Evolutionary conservation across 2,888 invertebrate genomes (phyloP), one percentile per base, ranked within the genome.

Genomic region (Zaprionus obscuricornis): DNA sequence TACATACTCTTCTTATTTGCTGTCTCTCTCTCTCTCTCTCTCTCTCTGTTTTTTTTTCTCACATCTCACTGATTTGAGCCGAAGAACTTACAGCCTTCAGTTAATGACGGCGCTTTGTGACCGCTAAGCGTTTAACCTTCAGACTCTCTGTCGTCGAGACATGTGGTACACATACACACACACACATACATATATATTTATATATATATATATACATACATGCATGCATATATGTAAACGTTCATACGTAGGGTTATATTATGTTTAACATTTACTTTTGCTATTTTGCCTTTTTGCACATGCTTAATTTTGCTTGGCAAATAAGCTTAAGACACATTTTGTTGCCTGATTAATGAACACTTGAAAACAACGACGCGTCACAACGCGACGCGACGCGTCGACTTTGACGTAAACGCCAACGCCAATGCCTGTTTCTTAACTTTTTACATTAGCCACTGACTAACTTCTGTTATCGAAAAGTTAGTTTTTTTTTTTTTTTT

Each of bases 51-150:
- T n/a, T n/a, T n/a, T n/a, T n/a, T n/a, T n/a, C 31, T 17, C 36
- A 37, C 29, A 22, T 24, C 40, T 6, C 18, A 27, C 24, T 40
- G 42, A 27, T 37, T 26, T 14, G 42, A 29, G 24, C 27, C 16
- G 20, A 45, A 39, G 31, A 50, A 51, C 65, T 43, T 43, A 10
- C 39, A 42, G 56, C 68, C 54, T 60, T 64, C 58, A 37, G 63
- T 78, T 83, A 78, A 78, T 85, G 85, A 83, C 65, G 79, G 22
- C 66, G 85, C 79, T 78, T 78, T 78, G 78, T 85, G 85, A 75
- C 75, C 78, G 83, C 79, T 74, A 74, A 85, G 71, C 60, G 79
- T 56, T 85, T 78, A 78, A 78, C 78, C 78, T 82, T 74, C 65
- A 73, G 76, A 70, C 62, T 36, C 24, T 14, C 18, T 27, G 49